Base-by-base conservation (phyloP, 2,888 invertebrate genomes). In the Epirrhoe alternata region DNA sequence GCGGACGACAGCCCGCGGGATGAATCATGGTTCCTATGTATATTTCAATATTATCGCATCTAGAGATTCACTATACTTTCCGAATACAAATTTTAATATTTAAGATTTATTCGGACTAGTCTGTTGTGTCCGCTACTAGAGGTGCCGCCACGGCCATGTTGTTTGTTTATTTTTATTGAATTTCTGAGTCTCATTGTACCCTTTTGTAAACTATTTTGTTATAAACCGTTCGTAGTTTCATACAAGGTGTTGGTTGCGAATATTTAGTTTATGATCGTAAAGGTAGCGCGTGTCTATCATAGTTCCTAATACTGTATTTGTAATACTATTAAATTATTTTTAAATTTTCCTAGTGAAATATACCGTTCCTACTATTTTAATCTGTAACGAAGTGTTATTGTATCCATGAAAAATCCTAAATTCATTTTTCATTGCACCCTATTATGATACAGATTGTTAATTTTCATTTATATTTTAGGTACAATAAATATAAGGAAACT, bases 21-120 rank as follows among this genome's bases (percentile, higher is more conserved):
- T 84, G 90, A 92, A 93, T 93, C 92, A 94, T 93, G 94, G 94
- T 94, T 94, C 94, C 94, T 94, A 94, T 93, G 93, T 94, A 94
- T 92, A 94, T 94, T 93, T 94, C 94, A 94, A 93, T 93, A 92
- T 92, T 92, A 90, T 89, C 91, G 92, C 93, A 91, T 92, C 91
- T 93, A 93, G 90, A 92, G 92, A 92, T 92, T 93, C 92, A 91
- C 90, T 92, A 90, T 92, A 92, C 92, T 93, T 92, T 91, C 93
- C 92, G 92, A 92, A 93, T 88, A 92, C 92, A 92, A 92, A 92
- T 92, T 92, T 91, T 92, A 92, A 92, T 92, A 91, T 92, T 92
- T 93, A 93, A 93, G 92, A 92, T 91, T 92, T 78, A 92, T 92
- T 92, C 92, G 93, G 91, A 90, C 87, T 87, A 89, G 90, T 92